These are phyloP conservation scores for Episyrphus balteatus DNA, from an alignment of 1,140 invertebrate species.

Conservation along the genomic window DNA sequence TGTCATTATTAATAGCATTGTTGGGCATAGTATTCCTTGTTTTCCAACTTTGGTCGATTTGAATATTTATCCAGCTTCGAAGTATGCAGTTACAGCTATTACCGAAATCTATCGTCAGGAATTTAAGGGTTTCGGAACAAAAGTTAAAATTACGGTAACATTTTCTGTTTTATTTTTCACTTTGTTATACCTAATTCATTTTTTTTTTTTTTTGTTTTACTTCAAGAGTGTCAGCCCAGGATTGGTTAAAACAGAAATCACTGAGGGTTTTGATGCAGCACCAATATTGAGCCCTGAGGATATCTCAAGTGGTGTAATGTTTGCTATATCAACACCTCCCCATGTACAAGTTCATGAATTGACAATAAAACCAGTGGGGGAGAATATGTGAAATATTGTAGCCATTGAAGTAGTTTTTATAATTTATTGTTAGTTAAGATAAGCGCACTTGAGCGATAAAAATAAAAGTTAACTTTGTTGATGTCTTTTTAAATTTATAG, in stretches of 20 bases:
- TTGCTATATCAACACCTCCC: constrained; percentile 7
- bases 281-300: constrained; percentile 5
- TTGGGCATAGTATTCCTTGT: constrained; percentile 36
- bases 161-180: no score
- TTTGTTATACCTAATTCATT: neutral
- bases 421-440: no score
- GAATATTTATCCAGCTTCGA: constrained; percentile 49
- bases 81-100: constrained; percentile 57
- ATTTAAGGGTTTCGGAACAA: constrained; percentile 43
- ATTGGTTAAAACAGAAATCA: constrained; percentile 42
- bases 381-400: neutral
- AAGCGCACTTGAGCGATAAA: no score
- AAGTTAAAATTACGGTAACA: constrained; percentile 56
- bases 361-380: constrained; percentile 5
- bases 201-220: neutral
- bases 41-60: no score
- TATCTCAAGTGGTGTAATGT: constrained; percentile 6
- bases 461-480: no score
- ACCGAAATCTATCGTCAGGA: constrained; percentile 53
- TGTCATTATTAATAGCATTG: constrained; percentile 55
- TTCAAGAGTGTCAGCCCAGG: constrained; percentile 47
- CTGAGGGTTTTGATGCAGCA: neutral
- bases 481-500: no score
- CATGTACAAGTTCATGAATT: constrained; percentile 10
- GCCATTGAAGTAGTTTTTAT: no score